Evolutionary conservation across 2,888 invertebrate species (phyloP).

Genomic region (Noctua fimbriata): DNA sequence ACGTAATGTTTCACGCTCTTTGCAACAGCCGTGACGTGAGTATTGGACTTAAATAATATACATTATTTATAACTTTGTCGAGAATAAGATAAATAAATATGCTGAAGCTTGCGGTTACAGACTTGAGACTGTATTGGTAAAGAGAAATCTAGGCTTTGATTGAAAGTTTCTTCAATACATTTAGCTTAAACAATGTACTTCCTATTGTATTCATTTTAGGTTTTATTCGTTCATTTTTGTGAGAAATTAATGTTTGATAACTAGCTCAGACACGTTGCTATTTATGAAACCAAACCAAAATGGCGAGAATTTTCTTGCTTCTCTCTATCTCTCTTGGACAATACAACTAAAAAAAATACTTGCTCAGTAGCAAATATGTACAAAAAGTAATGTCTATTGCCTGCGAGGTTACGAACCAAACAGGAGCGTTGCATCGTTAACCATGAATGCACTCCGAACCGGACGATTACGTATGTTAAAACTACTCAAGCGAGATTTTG

Average conservation of each 20-base stretch:
- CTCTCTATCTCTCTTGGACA: background rate
- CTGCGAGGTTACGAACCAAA: slow-evolving; percentile 49
- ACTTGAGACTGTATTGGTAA: slow-evolving; percentile 18
- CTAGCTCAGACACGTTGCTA: background rate
- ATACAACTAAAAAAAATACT: background rate
- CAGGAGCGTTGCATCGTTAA: slow-evolving; percentile 54
- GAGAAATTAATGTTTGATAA: background rate
- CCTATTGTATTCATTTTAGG: slow-evolving; percentile 3
- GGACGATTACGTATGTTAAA: slow-evolving; percentile 56
- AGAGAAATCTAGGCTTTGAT: slow-evolving; percentile 44
- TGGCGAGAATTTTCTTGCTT: background rate
- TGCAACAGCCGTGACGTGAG: slow-evolving; percentile 43
- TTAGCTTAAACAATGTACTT: background rate
- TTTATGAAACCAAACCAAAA: background rate
- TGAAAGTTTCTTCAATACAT: slow-evolving; percentile 32
- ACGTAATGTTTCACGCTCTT: slow-evolving; percentile 48
- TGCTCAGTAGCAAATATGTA: background rate
- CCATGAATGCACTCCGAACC: slow-evolving; percentile 55
- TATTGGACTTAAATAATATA: slow-evolving; percentile 16
- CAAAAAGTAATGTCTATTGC: slow-evolving; percentile 18
- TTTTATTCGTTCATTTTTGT: background rate
- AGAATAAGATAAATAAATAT: slow-evolving; percentile 14
- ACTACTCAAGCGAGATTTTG: slow-evolving; percentile 50
- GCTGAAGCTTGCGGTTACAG: slow-evolving; percentile 37
- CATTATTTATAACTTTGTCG: slow-evolving; percentile 13